A percentile compares a stretch with the other conserved stretches of the same genome.
Evolutionary conservation across 2,888 invertebrate species (phyloP).

Genomic region (Ceramica pisi): DNA sequence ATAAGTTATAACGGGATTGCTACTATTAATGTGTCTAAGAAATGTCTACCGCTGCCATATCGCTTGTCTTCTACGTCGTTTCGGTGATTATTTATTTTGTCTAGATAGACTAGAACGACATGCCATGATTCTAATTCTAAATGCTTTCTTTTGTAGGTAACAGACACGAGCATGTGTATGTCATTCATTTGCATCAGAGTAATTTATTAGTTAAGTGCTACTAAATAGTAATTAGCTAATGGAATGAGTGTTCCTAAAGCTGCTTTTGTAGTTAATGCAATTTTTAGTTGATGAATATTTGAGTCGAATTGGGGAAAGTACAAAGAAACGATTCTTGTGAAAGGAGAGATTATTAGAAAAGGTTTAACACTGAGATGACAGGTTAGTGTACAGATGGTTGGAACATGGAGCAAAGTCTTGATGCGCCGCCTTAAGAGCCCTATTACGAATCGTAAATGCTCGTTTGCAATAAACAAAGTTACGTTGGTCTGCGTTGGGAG

Average conservation of each 20-base stretch:
- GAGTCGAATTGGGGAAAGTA: neutral
- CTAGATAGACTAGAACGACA: neutral
- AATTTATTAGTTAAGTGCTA: constrained; percentile 41
- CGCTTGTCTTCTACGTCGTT: constrained; percentile 20
- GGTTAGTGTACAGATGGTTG: neutral
- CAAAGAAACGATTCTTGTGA: neutral
- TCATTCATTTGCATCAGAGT: constrained; percentile 35
- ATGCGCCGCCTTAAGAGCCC: neutral
- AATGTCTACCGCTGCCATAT: constrained; percentile 3
- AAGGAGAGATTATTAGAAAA: neutral
- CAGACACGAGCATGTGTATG: constrained; percentile 17
- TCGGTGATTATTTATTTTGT: constrained; percentile 37
- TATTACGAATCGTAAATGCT: no score
- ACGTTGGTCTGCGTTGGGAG: no score
- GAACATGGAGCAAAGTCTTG: neutral
- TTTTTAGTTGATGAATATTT: constrained; percentile 7
- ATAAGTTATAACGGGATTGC: no score
- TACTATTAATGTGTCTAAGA: neutral
- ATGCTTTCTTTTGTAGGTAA: constrained; percentile 19
- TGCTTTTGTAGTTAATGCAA: constrained; percentile 11
- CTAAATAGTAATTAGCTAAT: constrained; percentile 54
- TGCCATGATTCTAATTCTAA: constrained; percentile 27
- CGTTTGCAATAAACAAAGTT: no score
- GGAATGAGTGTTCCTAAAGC: constrained; percentile 3
- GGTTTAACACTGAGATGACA: neutral